Percentiles rank a stretch among this genome's conserved stretches.
Conservation (phyloP, 2,888 invertebrate genomes). For the Nasonovia ribisnigri region DNA sequence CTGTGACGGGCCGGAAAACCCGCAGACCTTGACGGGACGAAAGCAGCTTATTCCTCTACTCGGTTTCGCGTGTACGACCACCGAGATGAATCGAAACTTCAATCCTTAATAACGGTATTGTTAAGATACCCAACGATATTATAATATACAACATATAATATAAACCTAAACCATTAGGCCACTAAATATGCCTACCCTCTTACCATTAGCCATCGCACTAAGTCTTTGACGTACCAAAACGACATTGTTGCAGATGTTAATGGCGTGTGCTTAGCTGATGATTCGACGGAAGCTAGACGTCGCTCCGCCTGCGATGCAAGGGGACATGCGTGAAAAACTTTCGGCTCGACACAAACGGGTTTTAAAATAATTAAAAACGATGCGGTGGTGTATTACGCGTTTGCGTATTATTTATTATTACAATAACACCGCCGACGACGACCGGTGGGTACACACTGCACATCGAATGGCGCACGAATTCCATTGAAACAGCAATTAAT, state of each 20-base stretch:
- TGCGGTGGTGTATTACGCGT: constrained; percentile 46
- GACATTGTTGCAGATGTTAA: not conserved
- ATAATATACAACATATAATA: not conserved
- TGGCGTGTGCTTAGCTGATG: not conserved
- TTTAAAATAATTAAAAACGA: constrained; percentile 57
- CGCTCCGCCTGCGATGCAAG: not conserved
- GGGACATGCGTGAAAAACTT: constrained; percentile 13
- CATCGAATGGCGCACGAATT: not conserved
- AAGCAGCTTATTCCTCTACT: not conserved
- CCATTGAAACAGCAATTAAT: constrained; percentile 58
- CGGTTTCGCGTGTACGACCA: not conserved
- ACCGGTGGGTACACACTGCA: not conserved
- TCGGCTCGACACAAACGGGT: constrained; percentile 14
- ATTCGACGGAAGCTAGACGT: not conserved
- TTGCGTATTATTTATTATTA: constrained; percentile 51
- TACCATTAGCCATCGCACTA: no score
- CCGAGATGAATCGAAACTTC: not conserved
- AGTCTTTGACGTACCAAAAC: no score
- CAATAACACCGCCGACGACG: constrained; percentile 11
- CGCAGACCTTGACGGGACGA: not conserved
- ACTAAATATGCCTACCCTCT: not conserved
- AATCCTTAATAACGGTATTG: not conserved
- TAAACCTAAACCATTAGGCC: not conserved
- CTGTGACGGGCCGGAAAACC: not conserved
- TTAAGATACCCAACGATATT: not conserved